Percentiles rank a stretch among this genome's conserved stretches.
Evolutionary conservation across 2,113 vertebrate species (phyloP).

Genomic region (Bungarus multicinctus): DNA sequence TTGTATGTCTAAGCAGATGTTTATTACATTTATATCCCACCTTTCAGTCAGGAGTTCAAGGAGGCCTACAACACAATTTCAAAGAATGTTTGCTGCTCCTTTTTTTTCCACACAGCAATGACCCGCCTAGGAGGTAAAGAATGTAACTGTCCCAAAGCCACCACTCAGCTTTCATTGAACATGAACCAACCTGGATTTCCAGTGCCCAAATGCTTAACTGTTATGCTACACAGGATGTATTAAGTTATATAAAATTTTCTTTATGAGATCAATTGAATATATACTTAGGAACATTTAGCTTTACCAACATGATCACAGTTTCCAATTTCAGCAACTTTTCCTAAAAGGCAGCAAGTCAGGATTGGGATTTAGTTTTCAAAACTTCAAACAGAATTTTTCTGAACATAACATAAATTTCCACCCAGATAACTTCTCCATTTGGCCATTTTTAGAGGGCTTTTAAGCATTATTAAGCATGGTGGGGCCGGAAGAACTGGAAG

Average conservation of each 20-base stretch:
- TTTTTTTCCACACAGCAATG: neutral
- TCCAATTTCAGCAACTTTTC: constrained; percentile 30
- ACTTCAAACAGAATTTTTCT: constrained; percentile 4
- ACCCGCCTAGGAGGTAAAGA: neutral
- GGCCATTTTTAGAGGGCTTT: neutral
- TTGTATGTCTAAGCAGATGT: neutral
- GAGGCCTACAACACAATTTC: neutral
- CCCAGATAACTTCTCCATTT: constrained; percentile 1
- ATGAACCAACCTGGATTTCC: neutral
- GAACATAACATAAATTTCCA: constrained; percentile 33
- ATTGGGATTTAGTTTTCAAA: constrained; percentile 43
- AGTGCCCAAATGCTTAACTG: neutral
- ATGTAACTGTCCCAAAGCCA: neutral
- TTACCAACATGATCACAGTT: constrained; percentile 37
- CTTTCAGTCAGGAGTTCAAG: neutral
- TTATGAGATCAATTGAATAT: neutral
- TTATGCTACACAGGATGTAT: neutral
- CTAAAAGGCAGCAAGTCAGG: constrained; percentile 33
- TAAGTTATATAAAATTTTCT: neutral
- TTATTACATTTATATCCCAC: neutral
- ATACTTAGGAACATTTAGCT: neutral
- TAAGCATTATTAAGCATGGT: too few species aligned
- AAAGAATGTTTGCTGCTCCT: neutral
- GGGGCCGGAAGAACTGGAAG: too few species aligned
- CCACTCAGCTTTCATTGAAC: neutral